These are phyloP conservation scores for Musca vetustissima DNA, from an alignment of 1,140 invertebrate species.

Conservation along the genomic window DNA sequence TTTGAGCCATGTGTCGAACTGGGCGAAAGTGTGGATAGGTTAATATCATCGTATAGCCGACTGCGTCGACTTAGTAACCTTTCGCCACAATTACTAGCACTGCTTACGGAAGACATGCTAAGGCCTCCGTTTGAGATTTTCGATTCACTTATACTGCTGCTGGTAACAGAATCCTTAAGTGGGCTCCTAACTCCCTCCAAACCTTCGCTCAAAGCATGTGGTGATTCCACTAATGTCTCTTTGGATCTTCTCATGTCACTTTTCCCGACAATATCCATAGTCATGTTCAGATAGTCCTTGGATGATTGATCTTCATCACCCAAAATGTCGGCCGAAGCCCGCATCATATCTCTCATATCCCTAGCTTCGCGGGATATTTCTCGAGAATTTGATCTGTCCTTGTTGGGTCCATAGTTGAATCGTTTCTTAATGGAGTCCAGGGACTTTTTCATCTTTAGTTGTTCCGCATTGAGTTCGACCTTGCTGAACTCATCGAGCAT, in stretches of 20 bases:
- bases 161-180: conserved; percentile 6
- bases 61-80: conserved; percentile 48
- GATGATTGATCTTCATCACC: conserved; percentile 18
- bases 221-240: conserved; percentile 2
- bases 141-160: conserved; percentile 5
- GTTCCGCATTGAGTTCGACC: conserved; percentile 39
- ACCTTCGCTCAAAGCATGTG: not conserved
- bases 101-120: conserved; percentile 13
- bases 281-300: conserved; percentile 16
- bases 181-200: not conserved
- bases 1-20: conserved; percentile 30
- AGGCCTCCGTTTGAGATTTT: conserved; percentile 20
- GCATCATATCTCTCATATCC: conserved; percentile 18
- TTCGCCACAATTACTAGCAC: conserved; percentile 33
- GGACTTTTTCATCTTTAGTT: conserved; percentile 51
- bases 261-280: conserved; percentile 2
- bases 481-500: conserved; percentile 47
- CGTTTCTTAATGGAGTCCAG: conserved; percentile 49
- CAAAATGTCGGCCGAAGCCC: conserved; percentile 25
- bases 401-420: conserved; percentile 38
- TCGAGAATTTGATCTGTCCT: conserved; percentile 3
- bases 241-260: not conserved
- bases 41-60: conserved; percentile 53
- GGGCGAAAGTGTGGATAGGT: conserved; percentile 41
- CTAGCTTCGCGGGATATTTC: conserved; percentile 24